These are phyloP conservation scores for Leucophenga varia DNA, from an alignment of 1,140 invertebrate genomes.

Conservation along the genomic window DNA sequence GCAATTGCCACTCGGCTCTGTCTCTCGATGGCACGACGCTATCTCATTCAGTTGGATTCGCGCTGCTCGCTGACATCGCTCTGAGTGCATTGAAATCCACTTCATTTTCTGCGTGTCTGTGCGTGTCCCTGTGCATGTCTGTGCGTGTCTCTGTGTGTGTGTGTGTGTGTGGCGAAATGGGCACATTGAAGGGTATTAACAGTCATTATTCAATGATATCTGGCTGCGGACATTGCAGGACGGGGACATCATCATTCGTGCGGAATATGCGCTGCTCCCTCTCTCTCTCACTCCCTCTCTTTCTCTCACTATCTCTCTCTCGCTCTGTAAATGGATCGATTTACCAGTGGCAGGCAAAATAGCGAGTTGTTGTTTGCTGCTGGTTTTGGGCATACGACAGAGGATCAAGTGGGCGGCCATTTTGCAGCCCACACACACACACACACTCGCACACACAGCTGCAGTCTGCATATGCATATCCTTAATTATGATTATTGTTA, in stretches of 20 bases:
- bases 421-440: constrained; percentile 10
- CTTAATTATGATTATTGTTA: constrained; percentile 54
- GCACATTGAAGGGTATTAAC: constrained; percentile 56
- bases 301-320: no score
- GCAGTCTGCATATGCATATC: constrained; percentile 44
- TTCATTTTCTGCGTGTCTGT: constrained; percentile 33
- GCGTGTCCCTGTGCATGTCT: no score
- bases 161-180: constrained; percentile 5
- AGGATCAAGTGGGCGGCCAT: constrained; percentile 36
- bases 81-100: constrained; percentile 50
- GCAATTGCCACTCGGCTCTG: constrained; percentile 1
- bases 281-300: no score
- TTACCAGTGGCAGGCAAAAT: constrained; percentile 6
- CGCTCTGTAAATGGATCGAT: constrained; percentile 48
- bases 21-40: constrained; percentile 5
- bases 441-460: constrained; percentile 11
- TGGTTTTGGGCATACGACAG: constrained; percentile 3
- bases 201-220: constrained; percentile 57
- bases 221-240: constrained; percentile 49
- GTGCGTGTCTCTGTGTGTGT: constrained; percentile 1
- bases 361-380: no score
- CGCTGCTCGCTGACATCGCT: constrained; percentile 19
- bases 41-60: not conserved
- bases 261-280: constrained; percentile 40
- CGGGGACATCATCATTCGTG: constrained; percentile 51